Evolutionary conservation across 2,113 vertebrate species (phyloP).

Genomic region (Pseudorasbora parva): DNA sequence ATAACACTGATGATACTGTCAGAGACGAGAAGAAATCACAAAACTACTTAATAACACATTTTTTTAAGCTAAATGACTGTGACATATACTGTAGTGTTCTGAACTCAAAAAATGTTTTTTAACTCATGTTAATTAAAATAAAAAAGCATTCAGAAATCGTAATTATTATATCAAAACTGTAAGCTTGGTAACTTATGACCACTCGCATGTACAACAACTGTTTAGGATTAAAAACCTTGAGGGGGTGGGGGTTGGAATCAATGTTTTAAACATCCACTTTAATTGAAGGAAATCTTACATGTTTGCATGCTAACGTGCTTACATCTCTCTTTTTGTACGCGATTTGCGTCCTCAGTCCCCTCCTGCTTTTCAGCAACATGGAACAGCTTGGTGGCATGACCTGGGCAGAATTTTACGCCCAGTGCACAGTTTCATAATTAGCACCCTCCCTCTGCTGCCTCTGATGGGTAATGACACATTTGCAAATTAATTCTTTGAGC

Average conservation of each 20-base stretch:
- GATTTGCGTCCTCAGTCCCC: slow-evolving; percentile 30
- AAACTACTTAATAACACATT: background rate
- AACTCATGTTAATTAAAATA: background rate
- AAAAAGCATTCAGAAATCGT: background rate
- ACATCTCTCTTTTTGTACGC: background rate
- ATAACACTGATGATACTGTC: background rate
- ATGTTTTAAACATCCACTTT: background rate
- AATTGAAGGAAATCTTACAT: background rate
- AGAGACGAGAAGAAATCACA: background rate
- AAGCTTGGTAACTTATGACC: background rate
- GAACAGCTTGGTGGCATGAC: slow-evolving; percentile 64
- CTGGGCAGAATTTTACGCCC: slow-evolving; percentile 43
- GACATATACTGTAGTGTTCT: background rate
- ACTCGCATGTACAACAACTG: background rate
- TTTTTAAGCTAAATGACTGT: background rate
- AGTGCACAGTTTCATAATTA: slow-evolving; percentile 87
- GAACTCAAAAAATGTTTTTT: background rate
- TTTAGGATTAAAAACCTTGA: background rate
- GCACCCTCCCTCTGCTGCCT: slow-evolving; percentile 93
- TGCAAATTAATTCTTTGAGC: slow-evolving; percentile 98
- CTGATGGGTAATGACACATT: slow-evolving; percentile 99
- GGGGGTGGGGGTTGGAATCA: background rate
- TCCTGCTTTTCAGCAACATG: slow-evolving; percentile 42
- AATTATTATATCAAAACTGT: too few relatives aligned
- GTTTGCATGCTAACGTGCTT: background rate